A percentile compares a stretch with the other conserved stretches of the same genome.
Evolutionary conservation across 2,888 invertebrate species (phyloP).

Genomic region (Chymomyza caudatula): DNA sequence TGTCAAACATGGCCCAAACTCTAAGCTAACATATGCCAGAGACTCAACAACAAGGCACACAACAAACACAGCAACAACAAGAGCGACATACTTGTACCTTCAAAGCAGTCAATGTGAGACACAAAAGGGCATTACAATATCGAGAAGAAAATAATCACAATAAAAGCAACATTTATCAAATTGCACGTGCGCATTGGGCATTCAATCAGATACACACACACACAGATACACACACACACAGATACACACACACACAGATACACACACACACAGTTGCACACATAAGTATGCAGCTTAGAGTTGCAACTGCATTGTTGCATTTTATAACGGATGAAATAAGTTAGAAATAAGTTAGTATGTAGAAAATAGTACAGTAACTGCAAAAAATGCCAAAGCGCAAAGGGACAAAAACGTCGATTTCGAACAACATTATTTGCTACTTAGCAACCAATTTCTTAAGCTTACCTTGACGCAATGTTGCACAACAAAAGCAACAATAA

Average conservation of each 20-base stretch:
- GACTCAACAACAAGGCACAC: not conserved
- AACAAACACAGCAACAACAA: too few relatives aligned
- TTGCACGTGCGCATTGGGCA: conserved; percentile 7
- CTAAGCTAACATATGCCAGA: not conserved
- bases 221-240: not conserved
- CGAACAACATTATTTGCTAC: not conserved
- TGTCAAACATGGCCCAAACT: not conserved
- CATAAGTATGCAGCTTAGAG: not conserved
- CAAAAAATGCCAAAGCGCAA: not conserved
- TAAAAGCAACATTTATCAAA: conserved; percentile 11
- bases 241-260: not conserved
- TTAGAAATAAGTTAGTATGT: not conserved
- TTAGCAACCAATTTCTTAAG: conserved; percentile 8
- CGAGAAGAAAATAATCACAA: conserved; percentile 4
- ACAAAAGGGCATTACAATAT: conserved; percentile 3
- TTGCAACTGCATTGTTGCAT: not conserved
- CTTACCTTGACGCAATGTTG: not conserved
- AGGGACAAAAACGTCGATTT: not conserved
- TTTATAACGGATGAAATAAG: not conserved
- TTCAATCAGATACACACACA: not conserved
- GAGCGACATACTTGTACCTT: not conserved
- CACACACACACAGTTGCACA: not conserved
- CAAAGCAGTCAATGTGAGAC: not conserved
- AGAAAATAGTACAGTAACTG: not conserved
- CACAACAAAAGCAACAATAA: not conserved